A percentile compares a stretch with the other conserved stretches of the same genome.
These are phyloP conservation scores for Miniopterus natalensis DNA, from an alignment of 2,113 vertebrate genomes.

Conservation along the genomic window DNA sequence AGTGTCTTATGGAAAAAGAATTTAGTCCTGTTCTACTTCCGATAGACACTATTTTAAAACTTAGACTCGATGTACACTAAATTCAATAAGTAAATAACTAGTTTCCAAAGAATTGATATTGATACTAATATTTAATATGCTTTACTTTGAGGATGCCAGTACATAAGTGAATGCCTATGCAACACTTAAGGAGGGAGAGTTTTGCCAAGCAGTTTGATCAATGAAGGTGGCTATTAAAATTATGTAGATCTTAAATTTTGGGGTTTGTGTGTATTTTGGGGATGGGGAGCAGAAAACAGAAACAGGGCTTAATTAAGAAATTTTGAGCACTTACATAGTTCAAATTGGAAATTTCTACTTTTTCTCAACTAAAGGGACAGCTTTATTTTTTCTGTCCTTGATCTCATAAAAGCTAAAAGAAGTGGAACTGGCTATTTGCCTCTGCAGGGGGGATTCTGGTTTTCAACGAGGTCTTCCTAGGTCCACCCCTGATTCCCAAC, in stretches of 20 bases:
- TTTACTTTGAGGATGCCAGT: background rate
- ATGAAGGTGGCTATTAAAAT: background rate
- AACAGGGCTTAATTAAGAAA: background rate
- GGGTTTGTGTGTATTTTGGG: background rate
- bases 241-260: background rate
- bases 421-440: background rate
- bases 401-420: background rate
- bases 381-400: background rate
- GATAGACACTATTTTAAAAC: background rate
- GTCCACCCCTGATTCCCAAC: fast-evolving
- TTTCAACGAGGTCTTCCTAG: background rate
- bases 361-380: background rate
- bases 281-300: background rate
- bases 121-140: conserved; percentile 23
- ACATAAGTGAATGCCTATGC: background rate
- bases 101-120: conserved; percentile 2
- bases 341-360: background rate
- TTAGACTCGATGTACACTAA: background rate
- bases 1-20: background rate
- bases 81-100: conserved; percentile 35
- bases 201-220: background rate
- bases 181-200: background rate
- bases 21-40: background rate
- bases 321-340: background rate
- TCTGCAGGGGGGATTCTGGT: background rate